Conservation (phyloP, 2,888 invertebrate species). For the Formica aserva region DNA sequence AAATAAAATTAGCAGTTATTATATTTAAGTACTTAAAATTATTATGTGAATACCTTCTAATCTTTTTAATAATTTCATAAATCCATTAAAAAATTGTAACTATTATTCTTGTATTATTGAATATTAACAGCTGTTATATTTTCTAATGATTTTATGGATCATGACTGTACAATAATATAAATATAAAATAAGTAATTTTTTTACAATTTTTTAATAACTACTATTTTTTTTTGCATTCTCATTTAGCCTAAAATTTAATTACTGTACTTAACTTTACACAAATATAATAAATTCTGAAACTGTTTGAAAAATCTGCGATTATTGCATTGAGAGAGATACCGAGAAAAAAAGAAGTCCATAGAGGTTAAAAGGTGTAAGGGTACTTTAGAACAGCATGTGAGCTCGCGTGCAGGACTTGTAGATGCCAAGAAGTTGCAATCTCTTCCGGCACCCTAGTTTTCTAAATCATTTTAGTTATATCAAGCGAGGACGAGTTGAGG, state of each 20-base stretch:
- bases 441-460: slow-evolving; percentile 14
- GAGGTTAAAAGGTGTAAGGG: slow-evolving; percentile 7
- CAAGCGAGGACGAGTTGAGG: slow-evolving; percentile 23
- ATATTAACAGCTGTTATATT: background rate
- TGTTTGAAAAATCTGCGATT: slow-evolving; percentile 10
- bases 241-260: background rate
- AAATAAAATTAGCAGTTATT: background rate
- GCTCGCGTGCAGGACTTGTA: slow-evolving; percentile 57
- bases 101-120: background rate
- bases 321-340: slow-evolving; percentile 23
- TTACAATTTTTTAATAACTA: background rate
- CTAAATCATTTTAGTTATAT: slow-evolving; percentile 28
- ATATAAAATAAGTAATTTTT: background rate
- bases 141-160: background rate
- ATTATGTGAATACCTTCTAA: background rate
- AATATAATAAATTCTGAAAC: background rate
- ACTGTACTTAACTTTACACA: background rate
- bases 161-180: background rate
- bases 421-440: slow-evolving; percentile 33
- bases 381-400: slow-evolving; percentile 60
- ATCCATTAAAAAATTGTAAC: background rate
- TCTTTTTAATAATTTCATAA: background rate
- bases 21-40: background rate
- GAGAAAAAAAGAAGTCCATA: background rate
- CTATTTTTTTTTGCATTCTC: background rate